A percentile compares a stretch with the other conserved stretches of the same genome.
These are phyloP conservation scores for Phalangium opilio DNA, from an alignment of 2,888 invertebrate genomes.

Conservation along the genomic window DNA sequence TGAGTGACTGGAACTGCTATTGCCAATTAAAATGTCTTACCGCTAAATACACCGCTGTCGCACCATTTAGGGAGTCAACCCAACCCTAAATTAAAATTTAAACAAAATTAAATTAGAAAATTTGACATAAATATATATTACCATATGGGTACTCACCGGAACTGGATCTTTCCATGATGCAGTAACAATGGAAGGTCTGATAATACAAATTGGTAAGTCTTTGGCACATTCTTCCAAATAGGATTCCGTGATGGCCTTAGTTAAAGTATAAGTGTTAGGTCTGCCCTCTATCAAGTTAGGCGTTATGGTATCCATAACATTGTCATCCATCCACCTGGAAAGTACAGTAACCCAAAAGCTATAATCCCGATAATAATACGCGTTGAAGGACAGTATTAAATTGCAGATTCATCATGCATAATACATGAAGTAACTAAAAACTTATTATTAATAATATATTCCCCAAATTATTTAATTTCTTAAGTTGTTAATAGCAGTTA, in stretches of 20 bases:
- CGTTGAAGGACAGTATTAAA: no score
- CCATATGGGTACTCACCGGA: slow-evolving; percentile 54
- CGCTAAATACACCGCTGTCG: slow-evolving; percentile 60
- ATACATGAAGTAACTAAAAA: no score
- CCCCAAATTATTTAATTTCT: no score
- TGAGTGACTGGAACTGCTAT: no score
- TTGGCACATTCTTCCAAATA: slow-evolving; percentile 62
- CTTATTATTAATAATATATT: no score
- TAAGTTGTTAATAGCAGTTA: no score
- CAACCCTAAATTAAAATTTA: slow-evolving; percentile 42
- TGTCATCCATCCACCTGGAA: slow-evolving; percentile 22
- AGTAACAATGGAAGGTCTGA: slow-evolving; percentile 37
- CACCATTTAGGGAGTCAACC: slow-evolving; percentile 88
- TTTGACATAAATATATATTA: no score
- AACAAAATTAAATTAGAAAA: no score
- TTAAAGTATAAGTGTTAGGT: slow-evolving; percentile 86
- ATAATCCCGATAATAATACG: no score
- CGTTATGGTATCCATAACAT: slow-evolving; percentile 26
- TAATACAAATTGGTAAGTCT: slow-evolving; percentile 51
- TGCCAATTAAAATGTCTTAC: no score
- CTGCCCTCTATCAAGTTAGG: slow-evolving; percentile 44
- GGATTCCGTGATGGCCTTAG: slow-evolving; percentile 77
- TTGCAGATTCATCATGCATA: no score
- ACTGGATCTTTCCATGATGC: slow-evolving; percentile 43
- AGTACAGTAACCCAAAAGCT: no score